Conservation (phyloP, 2,888 invertebrate genomes). For the Galerucella pusilla region DNA sequence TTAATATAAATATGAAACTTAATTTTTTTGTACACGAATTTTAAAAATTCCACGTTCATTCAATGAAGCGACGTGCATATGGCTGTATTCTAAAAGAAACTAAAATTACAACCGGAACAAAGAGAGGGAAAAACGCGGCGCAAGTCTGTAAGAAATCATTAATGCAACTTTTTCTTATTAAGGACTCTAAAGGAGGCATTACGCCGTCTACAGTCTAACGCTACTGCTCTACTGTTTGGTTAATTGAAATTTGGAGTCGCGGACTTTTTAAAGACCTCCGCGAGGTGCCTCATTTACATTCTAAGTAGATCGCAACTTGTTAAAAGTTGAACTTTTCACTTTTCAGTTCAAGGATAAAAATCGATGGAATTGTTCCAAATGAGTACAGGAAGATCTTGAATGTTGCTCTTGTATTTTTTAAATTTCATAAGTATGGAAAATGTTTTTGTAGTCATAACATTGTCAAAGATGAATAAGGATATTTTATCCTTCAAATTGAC, state of each 20-base stretch:
- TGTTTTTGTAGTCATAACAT: too few species aligned
- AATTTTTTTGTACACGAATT: too few species aligned
- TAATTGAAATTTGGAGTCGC: constrained; percentile 34
- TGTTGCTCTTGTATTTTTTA: too few species aligned
- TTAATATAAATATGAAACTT: too few species aligned
- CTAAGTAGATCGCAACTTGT: constrained; percentile 30
- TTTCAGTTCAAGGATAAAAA: constrained; percentile 31
- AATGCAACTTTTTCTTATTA: constrained; percentile 65
- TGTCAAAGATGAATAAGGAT: too few species aligned
- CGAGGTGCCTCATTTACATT: constrained; percentile 28
- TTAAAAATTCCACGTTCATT: too few species aligned
- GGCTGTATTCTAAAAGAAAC: constrained; percentile 3
- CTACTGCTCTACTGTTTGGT: constrained; percentile 54
- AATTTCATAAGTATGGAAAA: too few species aligned
- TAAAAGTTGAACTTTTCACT: constrained; percentile 23
- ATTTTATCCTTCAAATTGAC: too few species aligned
- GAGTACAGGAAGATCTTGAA: not conserved
- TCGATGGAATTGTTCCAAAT: not conserved
- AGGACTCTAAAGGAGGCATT: constrained; percentile 54
- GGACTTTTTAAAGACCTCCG: constrained; percentile 27
- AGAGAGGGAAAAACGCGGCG: constrained; percentile 9
- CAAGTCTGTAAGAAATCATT: constrained; percentile 49
- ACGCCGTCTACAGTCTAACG: constrained; percentile 44
- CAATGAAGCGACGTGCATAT: not conserved
- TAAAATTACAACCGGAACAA: constrained; percentile 7